Conservation (phyloP, 2,797 vertebrate genomes). For the Brachyrhaphis roseni region DNA sequence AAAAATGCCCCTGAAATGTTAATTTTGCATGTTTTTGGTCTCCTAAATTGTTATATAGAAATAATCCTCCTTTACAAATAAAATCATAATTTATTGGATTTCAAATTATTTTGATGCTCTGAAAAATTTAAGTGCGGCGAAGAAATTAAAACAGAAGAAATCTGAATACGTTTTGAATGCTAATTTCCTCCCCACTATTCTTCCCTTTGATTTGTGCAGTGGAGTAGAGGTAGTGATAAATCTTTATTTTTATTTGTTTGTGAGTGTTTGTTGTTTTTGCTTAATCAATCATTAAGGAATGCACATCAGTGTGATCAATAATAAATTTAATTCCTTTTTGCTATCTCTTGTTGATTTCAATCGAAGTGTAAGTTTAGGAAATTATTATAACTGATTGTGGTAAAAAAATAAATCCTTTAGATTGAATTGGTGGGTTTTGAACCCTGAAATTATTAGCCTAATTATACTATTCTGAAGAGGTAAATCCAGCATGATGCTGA, state of each 20-base stretch:
- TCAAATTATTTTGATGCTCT: not conserved
- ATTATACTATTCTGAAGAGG: not conserved
- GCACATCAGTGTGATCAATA: not conserved
- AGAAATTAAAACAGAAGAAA: not conserved
- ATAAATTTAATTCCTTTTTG: not conserved
- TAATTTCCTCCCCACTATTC: not conserved
- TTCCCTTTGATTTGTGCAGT: not conserved
- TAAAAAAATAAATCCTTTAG: not conserved
- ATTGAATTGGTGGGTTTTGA: not conserved
- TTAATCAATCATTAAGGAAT: not conserved
- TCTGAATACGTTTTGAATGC: not conserved
- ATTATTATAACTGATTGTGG: not conserved
- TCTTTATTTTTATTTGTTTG: not conserved
- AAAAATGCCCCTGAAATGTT: too few relatives aligned
- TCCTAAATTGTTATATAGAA: too few relatives aligned
- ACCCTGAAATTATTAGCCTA: not conserved
- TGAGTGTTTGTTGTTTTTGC: not conserved
- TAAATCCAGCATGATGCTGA: slow-evolving; percentile 8
- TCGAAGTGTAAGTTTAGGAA: too few relatives aligned
- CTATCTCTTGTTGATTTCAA: not conserved
- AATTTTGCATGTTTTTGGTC: too few relatives aligned
- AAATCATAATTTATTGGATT: not conserved
- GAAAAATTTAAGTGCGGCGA: not conserved
- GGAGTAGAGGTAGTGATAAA: not conserved
- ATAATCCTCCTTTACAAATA: not conserved